phyloP scores from a whole-genome alignment of 2,113 vertebrate genomes.

The Larimichthys polyactis region DNA sequence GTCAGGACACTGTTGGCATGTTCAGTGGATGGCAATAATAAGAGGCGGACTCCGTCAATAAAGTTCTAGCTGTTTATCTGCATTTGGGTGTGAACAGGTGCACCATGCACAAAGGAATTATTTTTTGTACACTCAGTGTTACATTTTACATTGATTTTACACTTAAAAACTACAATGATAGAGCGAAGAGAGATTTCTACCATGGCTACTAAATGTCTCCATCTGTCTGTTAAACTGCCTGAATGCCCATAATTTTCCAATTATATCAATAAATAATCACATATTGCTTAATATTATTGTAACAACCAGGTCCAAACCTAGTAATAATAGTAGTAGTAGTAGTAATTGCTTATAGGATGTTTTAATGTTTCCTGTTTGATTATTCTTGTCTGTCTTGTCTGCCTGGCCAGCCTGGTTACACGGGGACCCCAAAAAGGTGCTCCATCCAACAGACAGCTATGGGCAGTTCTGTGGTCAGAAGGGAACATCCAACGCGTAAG shows the following conservation, averaged over 20 bases:
- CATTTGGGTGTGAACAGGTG: too few relatives aligned
- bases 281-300: not conserved
- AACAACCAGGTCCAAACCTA: not conserved
- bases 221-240: not conserved
- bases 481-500: constrained; percentile 90
- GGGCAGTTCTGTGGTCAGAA: constrained; percentile 95
- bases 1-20: too few relatives aligned
- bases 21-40: too few relatives aligned
- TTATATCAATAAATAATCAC: not conserved
- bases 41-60: too few relatives aligned
- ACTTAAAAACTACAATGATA: too few relatives aligned
- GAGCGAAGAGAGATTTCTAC: not conserved
- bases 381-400: not conserved
- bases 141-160: too few relatives aligned
- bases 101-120: too few relatives aligned
- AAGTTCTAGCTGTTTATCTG: too few relatives aligned
- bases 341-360: not conserved
- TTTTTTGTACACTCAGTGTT: too few relatives aligned
- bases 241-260: not conserved
- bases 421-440: constrained; percentile 91
- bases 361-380: not conserved
- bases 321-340: not conserved
- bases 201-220: not conserved
- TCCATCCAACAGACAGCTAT: constrained; percentile 92
- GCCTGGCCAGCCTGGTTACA: constrained; percentile 88